Percentiles rank a stretch among this genome's conserved stretches.
phyloP scores from a whole-genome alignment of 2,113 vertebrate species.

The Seriola quinqueradiata region DNA sequence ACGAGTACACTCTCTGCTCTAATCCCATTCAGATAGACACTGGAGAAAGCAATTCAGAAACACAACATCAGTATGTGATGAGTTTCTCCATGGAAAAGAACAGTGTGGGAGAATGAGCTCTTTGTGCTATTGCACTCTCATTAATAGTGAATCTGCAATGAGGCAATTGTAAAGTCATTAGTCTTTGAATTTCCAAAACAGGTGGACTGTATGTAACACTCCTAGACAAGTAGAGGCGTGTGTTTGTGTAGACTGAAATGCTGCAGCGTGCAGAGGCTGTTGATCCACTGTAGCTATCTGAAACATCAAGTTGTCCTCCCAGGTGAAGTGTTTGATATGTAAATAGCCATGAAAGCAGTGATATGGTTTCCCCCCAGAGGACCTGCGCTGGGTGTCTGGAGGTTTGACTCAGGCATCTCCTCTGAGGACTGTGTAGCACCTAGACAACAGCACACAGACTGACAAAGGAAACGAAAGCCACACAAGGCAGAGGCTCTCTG shows the following conservation, averaged over 20 bases:
- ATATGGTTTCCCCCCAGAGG: conserved; percentile 30
- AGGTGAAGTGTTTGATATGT: conserved; percentile 60
- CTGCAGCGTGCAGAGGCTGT: conserved; percentile 19
- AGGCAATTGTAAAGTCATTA: conserved; percentile 19
- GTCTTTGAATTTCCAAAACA: conserved; percentile 25
- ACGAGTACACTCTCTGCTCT: not conserved
- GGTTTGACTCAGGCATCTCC: conserved; percentile 43
- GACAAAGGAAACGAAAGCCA: conserved; percentile 42
- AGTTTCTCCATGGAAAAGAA: conserved; percentile 13
- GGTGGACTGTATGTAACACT: conserved; percentile 8
- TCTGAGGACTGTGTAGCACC: conserved; percentile 26
- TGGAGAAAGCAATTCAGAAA: not conserved
- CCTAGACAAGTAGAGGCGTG: not conserved
- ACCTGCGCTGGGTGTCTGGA: conserved; percentile 7
- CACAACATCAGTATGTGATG: conserved; percentile 11
- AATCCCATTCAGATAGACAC: not conserved
- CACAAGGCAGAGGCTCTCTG: conserved; percentile 37
- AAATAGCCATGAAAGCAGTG: conserved; percentile 52
- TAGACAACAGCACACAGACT: conserved; percentile 61
- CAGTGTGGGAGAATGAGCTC: not conserved
- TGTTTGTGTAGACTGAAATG: not conserved
- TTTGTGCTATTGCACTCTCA: conserved; percentile 2
- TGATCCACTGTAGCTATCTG: conserved; percentile 24
- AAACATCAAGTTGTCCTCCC: conserved; percentile 34
- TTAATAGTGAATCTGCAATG: conserved; percentile 19